A percentile compares a stretch with the other conserved stretches of the same genome.
These are phyloP conservation scores for Rhinella marina DNA, from an alignment of 2,797 vertebrate genomes.

Conservation along the genomic window DNA sequence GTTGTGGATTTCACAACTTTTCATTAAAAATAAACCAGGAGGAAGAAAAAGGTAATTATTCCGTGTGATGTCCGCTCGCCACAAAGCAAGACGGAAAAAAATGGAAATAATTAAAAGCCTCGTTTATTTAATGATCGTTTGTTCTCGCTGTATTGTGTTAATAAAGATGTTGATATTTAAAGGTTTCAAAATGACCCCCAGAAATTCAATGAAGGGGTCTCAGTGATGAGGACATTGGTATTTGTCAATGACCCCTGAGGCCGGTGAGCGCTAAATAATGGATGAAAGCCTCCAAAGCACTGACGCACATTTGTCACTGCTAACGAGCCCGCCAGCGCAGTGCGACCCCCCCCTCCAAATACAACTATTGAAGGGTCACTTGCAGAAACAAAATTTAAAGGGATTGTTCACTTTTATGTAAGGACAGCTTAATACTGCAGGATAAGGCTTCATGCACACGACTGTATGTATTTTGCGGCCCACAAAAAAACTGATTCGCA, in stretches of 20 bases:
- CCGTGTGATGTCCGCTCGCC: slow-evolving; percentile 62
- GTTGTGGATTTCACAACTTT: slow-evolving; percentile 71
- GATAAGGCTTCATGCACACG: no score
- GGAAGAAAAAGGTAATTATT: slow-evolving; percentile 72
- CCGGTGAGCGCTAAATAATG: not conserved
- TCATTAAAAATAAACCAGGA: slow-evolving; percentile 75
- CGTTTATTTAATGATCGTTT: slow-evolving; percentile 11
- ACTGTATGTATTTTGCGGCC: no score
- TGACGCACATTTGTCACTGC: not conserved
- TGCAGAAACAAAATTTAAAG: not conserved
- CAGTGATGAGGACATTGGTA: not conserved
- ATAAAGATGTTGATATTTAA: slow-evolving; percentile 45
- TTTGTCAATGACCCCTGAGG: not conserved
- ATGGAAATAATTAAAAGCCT: slow-evolving; percentile 46
- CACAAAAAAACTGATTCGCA: no score
- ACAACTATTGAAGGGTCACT: not conserved
- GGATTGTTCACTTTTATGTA: no score
- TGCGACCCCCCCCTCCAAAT: not conserved
- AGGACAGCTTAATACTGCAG: no score
- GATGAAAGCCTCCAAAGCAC: not conserved
- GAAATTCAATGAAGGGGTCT: not conserved
- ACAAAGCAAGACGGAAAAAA: not conserved
- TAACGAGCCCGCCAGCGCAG: not conserved
- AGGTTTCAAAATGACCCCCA: not conserved
- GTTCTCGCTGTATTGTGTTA: slow-evolving; percentile 10